These are phyloP conservation scores for Amphiprion ocellaris DNA, from an alignment of 2,113 vertebrate species.

Conservation along the genomic window DNA sequence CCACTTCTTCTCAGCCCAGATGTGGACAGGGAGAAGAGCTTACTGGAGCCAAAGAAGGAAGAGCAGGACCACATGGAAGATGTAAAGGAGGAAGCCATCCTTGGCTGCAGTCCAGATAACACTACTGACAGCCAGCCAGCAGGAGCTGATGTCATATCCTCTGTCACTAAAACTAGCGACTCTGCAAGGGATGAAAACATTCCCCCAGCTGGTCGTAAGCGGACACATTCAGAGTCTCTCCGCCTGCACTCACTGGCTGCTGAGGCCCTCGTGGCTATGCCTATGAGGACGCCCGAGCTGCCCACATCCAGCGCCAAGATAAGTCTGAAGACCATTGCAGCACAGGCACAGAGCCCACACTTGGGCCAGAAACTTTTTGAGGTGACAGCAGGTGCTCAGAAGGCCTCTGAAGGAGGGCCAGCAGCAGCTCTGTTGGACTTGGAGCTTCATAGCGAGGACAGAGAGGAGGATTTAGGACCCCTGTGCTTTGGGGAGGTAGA, in stretches of 20 bases:
- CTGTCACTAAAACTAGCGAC: constrained; percentile 22
- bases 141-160: constrained; percentile 35
- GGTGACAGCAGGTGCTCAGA: constrained; percentile 67
- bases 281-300: constrained; percentile 90
- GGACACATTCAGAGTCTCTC: constrained; percentile 96
- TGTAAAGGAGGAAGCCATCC: constrained; percentile 82
- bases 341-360: constrained; percentile 75
- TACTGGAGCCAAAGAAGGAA: constrained; percentile 62
- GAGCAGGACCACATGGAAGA: neutral
- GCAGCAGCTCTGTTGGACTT: constrained; percentile 81
- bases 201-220: constrained; percentile 89
- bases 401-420: constrained; percentile 59
- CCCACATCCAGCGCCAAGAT: constrained; percentile 67
- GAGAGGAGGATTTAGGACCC: constrained; percentile 37
- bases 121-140: constrained; percentile 72
- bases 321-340: constrained; percentile 74
- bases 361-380: constrained; percentile 81
- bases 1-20: constrained; percentile 87
- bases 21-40: constrained; percentile 81
- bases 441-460: constrained; percentile 69
- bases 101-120: constrained; percentile 84
- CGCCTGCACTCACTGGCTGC: constrained; percentile 95
- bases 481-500: constrained; percentile 75
- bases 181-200: constrained; percentile 88
- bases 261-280: constrained; percentile 96